phyloP scores from a whole-genome alignment of 2,797 vertebrate genomes.

The Notamacropus eugenii region DNA sequence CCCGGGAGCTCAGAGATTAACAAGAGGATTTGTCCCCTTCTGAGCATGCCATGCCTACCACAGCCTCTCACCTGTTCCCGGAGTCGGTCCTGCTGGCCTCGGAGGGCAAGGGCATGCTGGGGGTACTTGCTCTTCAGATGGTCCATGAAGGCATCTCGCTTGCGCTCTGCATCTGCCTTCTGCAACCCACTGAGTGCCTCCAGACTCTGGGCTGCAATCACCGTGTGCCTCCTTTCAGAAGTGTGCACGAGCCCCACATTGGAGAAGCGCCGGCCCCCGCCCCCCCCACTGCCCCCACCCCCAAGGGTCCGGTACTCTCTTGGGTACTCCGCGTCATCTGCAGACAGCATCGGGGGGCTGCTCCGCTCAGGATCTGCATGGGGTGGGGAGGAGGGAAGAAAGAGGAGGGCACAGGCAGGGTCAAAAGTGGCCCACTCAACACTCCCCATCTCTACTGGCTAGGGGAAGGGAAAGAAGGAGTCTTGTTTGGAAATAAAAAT shows the following conservation, averaged over 20 bases:
- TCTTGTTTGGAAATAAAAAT: background rate
- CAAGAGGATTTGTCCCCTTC: background rate
- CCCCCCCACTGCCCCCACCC: constrained; percentile 91
- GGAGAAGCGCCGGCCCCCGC: constrained; percentile 96
- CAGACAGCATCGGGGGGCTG: constrained; percentile 97
- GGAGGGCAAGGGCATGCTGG: constrained; percentile 92
- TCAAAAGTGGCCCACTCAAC: background rate
- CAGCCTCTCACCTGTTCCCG: constrained; percentile 91
- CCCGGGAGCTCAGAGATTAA: background rate
- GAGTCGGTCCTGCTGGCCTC: constrained; percentile 90
- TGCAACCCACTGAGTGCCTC: constrained; percentile 97
- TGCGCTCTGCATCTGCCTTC: constrained; percentile 97
- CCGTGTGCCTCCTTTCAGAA: constrained; percentile 96
- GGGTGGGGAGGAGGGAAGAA: constrained; percentile 60
- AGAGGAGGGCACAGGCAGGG: background rate
- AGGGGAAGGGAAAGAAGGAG: background rate
- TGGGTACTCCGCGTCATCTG: constrained; percentile 97
- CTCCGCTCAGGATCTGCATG: constrained; percentile 93
- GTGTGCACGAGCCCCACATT: constrained; percentile 99
- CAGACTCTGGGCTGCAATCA: constrained; percentile 97
- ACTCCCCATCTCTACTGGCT: background rate
- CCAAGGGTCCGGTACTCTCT: constrained; percentile 96
- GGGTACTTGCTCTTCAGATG: constrained; percentile 99
- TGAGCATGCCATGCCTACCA: background rate
- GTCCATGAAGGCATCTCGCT: constrained; percentile 98